A percentile compares a stretch with the other conserved stretches of the same genome.
These are phyloP conservation scores for Drosophila engyochracea DNA, from an alignment of 2,888 invertebrate species.

Conservation along the genomic window DNA sequence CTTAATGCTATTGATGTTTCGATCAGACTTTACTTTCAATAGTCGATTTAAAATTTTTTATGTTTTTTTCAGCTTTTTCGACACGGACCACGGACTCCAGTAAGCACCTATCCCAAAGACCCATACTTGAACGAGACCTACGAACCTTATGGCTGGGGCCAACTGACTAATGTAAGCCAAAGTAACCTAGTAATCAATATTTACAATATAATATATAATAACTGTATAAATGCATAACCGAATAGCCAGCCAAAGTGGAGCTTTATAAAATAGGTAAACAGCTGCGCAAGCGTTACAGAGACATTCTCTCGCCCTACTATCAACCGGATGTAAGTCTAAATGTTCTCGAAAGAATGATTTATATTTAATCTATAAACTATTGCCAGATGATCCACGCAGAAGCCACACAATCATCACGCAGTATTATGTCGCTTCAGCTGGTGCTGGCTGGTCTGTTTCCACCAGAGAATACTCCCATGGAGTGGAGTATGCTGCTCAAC, in stretches of 20 bases:
- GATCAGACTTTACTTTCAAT: not conserved
- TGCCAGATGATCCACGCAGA: constrained; percentile 87
- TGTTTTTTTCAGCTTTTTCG: constrained; percentile 88
- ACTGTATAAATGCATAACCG: not conserved
- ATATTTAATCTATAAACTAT: constrained; percentile 1
- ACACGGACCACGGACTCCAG: constrained; percentile 92
- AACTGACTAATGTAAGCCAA: constrained; percentile 89
- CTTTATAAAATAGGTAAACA: constrained; percentile 88
- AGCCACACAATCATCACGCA: constrained; percentile 90
- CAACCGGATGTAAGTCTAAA: constrained; percentile 85
- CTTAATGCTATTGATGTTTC: not conserved
- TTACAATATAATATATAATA: not conserved
- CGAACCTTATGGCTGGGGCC: constrained; percentile 92
- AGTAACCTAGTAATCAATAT: not conserved
- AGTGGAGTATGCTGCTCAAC: constrained; percentile 87
- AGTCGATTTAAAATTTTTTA: not conserved
- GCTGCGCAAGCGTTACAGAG: constrained; percentile 87
- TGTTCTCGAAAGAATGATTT: not conserved
- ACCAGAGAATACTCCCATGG: constrained; percentile 86
- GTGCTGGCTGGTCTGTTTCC: constrained; percentile 90
- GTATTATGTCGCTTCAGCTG: constrained; percentile 90
- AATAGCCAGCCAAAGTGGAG: constrained; percentile 88
- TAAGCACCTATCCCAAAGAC: constrained; percentile 90
- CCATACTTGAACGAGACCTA: constrained; percentile 88
- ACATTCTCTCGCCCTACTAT: constrained; percentile 87